phyloP scores from a whole-genome alignment of 2,797 vertebrate genomes.

The Myotis daubentonii region DNA sequence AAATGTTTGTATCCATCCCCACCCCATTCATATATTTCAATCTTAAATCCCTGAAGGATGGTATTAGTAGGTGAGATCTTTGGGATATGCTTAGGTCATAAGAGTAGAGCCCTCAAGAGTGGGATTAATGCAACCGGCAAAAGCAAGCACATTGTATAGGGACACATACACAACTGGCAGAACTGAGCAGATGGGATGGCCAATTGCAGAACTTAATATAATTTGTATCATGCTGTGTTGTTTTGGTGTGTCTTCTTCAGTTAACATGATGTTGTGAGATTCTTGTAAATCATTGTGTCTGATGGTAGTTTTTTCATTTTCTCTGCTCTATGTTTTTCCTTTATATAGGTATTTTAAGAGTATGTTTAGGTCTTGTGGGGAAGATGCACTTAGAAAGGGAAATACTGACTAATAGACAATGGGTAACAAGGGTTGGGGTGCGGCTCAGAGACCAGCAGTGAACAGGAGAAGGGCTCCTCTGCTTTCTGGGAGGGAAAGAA shows the following conservation, averaged over 20 bases:
- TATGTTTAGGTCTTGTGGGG: background rate
- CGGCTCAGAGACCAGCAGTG: fast-evolving
- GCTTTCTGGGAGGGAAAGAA: background rate
- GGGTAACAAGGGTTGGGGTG: background rate
- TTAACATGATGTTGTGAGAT: background rate
- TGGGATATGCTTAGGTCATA: background rate
- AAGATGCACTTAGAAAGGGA: background rate
- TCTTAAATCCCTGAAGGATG: background rate
- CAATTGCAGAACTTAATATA: background rate
- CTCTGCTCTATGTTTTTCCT: background rate
- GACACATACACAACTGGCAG: too few species aligned
- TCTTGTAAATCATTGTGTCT: fast-evolving
- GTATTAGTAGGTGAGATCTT: background rate
- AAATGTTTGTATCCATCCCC: background rate
- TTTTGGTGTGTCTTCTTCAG: background rate
- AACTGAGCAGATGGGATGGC: too few species aligned
- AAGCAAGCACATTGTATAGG: too few species aligned
- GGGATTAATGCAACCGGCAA: too few species aligned
- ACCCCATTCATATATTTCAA: background rate
- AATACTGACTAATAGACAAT: background rate
- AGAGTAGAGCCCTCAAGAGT: background rate
- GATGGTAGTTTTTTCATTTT: background rate
- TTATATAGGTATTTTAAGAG: background rate
- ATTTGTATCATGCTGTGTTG: background rate
- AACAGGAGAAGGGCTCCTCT: background rate